phyloP scores from a whole-genome alignment of 2,888 invertebrate genomes.

The Amphipoea lucens region DNA sequence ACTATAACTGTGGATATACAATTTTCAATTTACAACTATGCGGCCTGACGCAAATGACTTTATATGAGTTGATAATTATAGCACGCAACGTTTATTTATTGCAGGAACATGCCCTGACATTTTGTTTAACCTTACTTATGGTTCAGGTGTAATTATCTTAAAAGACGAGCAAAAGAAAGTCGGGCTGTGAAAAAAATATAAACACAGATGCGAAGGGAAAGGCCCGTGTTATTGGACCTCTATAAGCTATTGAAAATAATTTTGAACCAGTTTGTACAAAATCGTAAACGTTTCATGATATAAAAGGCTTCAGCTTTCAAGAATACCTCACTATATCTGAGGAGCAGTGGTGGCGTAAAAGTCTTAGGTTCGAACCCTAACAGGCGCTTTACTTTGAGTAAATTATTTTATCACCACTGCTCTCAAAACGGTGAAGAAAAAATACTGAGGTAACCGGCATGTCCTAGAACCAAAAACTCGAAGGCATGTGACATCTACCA shows the following conservation, averaged over 20 bases:
- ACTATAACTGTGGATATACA: slow-evolving; percentile 62
- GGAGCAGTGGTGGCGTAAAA: neutral
- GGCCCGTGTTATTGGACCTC: neutral
- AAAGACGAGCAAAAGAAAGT: slow-evolving; percentile 36
- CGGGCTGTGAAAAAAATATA: neutral
- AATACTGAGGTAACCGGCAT: neutral
- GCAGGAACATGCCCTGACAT: slow-evolving; percentile 23
- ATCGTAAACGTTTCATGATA: neutral
- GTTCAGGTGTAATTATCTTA: slow-evolving; percentile 19
- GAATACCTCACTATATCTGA: neutral
- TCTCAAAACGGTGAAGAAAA: neutral
- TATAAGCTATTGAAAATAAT: neutral
- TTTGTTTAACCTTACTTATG: slow-evolving; percentile 32
- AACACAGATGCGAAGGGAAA: neutral
- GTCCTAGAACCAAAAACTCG: neutral
- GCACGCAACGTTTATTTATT: slow-evolving; percentile 18
- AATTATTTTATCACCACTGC: neutral
- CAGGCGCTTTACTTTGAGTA: too few relatives aligned
- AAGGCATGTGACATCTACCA: neutral
- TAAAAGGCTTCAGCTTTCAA: slow-evolving; percentile 2
- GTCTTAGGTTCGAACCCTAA: too few relatives aligned
- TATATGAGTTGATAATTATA: slow-evolving; percentile 52
- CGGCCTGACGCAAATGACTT: slow-evolving; percentile 54
- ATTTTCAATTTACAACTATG: slow-evolving; percentile 56
- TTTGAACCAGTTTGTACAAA: neutral